phyloP scores from a whole-genome alignment of 2,797 vertebrate species.

The Anguilla pacifica region DNA sequence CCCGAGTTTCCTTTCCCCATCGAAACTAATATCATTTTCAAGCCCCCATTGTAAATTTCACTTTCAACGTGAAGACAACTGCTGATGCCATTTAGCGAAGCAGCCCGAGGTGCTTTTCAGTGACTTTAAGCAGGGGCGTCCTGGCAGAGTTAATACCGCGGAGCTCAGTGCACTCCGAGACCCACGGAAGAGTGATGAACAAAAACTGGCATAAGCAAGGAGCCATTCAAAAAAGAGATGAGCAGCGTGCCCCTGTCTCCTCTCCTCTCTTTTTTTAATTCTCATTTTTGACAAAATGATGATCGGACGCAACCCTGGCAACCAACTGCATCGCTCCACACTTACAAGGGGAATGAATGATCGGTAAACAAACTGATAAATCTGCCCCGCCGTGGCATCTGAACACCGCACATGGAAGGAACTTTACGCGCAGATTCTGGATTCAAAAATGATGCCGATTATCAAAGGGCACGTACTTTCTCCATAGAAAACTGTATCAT shows the following conservation, averaged over 20 bases:
- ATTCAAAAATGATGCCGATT: not conserved
- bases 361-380: not conserved
- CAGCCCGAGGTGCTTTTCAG: not conserved
- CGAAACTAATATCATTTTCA: not conserved
- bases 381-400: not conserved
- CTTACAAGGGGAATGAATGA: not conserved
- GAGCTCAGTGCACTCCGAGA: not conserved
- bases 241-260: not conserved
- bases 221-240: not conserved
- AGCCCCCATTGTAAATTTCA: not conserved
- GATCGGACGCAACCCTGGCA: not conserved
- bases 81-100: not conserved
- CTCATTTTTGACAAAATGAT: not conserved
- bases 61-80: not conserved
- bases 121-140: not conserved
- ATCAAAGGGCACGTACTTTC: not conserved
- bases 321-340: not conserved
- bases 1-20: not conserved
- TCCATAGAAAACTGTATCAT: not conserved
- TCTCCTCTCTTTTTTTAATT: not conserved
- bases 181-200: not conserved
- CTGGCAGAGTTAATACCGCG: not conserved
- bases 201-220: slow-evolving; percentile 1
- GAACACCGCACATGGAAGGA: not conserved
- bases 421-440: not conserved